Percentiles rank a stretch among this genome's conserved stretches.
Conservation (phyloP, 2,888 invertebrate genomes). For the Idaea dimidiata region DNA sequence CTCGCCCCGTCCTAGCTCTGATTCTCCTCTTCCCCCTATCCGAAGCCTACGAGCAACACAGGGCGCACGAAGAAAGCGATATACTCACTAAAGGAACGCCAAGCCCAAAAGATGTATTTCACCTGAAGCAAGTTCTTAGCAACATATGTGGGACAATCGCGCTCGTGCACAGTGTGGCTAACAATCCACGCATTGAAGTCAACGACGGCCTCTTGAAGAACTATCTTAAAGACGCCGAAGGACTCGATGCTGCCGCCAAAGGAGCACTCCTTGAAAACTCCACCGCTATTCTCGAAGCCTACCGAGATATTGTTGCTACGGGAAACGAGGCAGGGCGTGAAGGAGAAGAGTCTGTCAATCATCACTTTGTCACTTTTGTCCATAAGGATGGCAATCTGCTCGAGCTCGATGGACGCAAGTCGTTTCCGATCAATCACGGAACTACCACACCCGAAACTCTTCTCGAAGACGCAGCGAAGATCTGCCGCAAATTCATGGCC, state of each 20-base stretch:
- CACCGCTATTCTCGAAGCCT: conserved; percentile 86
- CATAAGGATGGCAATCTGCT: conserved; percentile 89
- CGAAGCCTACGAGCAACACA: conserved; percentile 86
- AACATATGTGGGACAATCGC: conserved; percentile 99
- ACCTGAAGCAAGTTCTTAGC: conserved; percentile 92
- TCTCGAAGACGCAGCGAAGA: conserved; percentile 89
- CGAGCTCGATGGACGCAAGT: conserved; percentile 86
- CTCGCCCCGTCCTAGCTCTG: conserved; percentile 91
- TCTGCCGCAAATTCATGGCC: conserved; percentile 91
- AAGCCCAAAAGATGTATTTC: conserved; percentile 86
- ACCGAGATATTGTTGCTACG: conserved; percentile 89
- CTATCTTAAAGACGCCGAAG: conserved; percentile 85
- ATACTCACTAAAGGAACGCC: conserved; percentile 78
- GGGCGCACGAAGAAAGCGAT: conserved; percentile 82
- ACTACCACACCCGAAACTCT: conserved; percentile 85
- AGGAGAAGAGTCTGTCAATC: conserved; percentile 85
- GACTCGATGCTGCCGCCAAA: conserved; percentile 85
- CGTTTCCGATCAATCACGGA: conserved; percentile 91
- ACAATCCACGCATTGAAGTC: conserved; percentile 88
- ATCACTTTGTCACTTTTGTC: conserved; percentile 94
- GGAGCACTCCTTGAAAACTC: conserved; percentile 88
- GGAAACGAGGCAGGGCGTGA: conserved; percentile 88
- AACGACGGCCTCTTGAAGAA: conserved; percentile 85
- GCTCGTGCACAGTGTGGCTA: conserved; percentile 95
- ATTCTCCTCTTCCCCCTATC: conserved; percentile 93